Percentiles rank a stretch among this genome's conserved stretches.
These are phyloP conservation scores for Deroptyus accipitrinus DNA, from an alignment of 2,113 vertebrate genomes.

Conservation along the genomic window DNA sequence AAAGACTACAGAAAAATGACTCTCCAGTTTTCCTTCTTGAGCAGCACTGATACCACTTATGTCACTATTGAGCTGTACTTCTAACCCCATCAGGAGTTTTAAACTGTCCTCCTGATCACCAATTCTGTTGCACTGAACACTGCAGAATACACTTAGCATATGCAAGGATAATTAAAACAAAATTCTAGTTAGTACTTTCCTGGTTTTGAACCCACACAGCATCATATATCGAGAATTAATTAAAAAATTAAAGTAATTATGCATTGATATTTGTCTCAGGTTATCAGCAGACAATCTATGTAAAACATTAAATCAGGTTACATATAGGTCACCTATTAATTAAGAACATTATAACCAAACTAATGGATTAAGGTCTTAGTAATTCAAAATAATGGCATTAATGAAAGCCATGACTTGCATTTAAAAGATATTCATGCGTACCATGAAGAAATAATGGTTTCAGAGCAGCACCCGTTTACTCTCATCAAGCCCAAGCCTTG, in stretches of 20 bases:
- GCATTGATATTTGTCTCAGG: slow-evolving; percentile 60
- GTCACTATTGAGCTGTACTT: not conserved
- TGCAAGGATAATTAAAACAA: slow-evolving; percentile 67
- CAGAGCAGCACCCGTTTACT: not conserved
- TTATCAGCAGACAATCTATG: slow-evolving; percentile 59
- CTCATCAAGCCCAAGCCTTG: not conserved
- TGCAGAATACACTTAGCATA: slow-evolving; percentile 45
- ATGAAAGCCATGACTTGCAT: slow-evolving; percentile 44
- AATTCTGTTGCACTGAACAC: not conserved
- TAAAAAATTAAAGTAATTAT: slow-evolving; percentile 69
- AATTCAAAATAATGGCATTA: slow-evolving; percentile 56
- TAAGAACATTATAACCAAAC: slow-evolving; percentile 54
- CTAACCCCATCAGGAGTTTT: not conserved
- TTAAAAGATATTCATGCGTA: slow-evolving; percentile 24
- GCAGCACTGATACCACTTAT: not conserved
- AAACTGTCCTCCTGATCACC: not conserved
- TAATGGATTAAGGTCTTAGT: slow-evolving; percentile 42
- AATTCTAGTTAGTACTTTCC: slow-evolving; percentile 70
- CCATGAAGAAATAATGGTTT: slow-evolving; percentile 1
- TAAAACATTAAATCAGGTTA: slow-evolving; percentile 61
- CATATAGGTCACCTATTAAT: slow-evolving; percentile 62
- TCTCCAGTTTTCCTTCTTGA: not conserved
- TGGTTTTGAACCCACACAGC: slow-evolving; percentile 54
- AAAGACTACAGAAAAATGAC: not conserved
- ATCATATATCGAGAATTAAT: slow-evolving; percentile 65